Conservation (phyloP, 2,888 invertebrate species). For the Lampropteryx suffumata region DNA sequence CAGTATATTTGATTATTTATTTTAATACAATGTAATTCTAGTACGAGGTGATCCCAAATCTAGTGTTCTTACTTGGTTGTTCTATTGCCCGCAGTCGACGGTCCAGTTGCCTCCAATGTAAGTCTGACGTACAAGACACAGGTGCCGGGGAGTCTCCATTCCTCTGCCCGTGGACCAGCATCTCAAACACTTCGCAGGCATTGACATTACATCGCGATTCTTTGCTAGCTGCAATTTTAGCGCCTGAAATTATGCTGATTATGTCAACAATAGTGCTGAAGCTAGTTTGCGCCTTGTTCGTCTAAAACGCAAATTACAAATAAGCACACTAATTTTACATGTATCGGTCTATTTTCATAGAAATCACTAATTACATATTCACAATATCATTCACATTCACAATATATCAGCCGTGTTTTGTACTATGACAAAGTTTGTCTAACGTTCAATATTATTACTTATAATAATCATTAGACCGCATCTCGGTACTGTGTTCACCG, state of each 20-base stretch:
- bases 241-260: slow-evolving; percentile 44
- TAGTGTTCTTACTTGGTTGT: slow-evolving; percentile 81
- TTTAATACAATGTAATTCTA: no score
- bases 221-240: slow-evolving; percentile 31
- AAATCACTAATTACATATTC: no score
- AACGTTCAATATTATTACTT: no score
- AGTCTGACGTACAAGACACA: slow-evolving; percentile 57
- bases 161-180: slow-evolving; percentile 51
- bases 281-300: neutral
- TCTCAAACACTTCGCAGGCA: slow-evolving; percentile 80
- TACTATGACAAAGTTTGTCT: no score
- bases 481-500: neutral
- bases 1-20: no score
- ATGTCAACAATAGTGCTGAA: no score
- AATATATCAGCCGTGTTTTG: no score
- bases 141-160: slow-evolving; percentile 39
- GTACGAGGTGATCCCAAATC: no score
- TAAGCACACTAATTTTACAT: no score
- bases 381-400: no score
- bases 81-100: slow-evolving; percentile 86
- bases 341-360: no score
- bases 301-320: neutral
- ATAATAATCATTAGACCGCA: neutral
- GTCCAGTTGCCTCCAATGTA: slow-evolving; percentile 82
- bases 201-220: slow-evolving; percentile 69